A percentile compares a stretch with the other conserved stretches of the same genome.
These are phyloP conservation scores for Nautilus pompilius DNA, from an alignment of 1,140 invertebrate species.

Conservation along the genomic window DNA sequence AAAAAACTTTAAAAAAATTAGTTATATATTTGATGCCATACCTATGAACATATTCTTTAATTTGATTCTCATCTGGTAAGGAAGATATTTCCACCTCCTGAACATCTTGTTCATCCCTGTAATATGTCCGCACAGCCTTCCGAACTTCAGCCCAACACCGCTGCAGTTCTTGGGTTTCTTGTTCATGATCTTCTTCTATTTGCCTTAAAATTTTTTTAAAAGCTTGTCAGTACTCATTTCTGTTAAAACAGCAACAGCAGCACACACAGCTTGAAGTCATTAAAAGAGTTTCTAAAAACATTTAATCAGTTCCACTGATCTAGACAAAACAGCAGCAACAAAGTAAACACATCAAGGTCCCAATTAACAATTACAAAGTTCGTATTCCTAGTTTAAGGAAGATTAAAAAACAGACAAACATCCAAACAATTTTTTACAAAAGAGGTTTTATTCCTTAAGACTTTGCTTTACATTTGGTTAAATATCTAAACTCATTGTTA, in stretches of 20 bases:
- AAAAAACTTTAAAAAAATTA: neutral
- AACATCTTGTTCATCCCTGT: slow-evolving; percentile 21
- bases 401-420: too few species aligned
- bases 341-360: neutral
- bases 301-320: too few species aligned
- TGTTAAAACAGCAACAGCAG: too few species aligned
- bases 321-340: neutral
- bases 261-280: neutral
- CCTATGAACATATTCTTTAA: slow-evolving; percentile 50
- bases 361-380: too few species aligned
- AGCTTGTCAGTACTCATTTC: neutral
- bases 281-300: neutral
- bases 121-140: slow-evolving; percentile 50
- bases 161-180: slow-evolving; percentile 59
- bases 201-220: slow-evolving; percentile 26
- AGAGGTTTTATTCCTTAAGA: too few species aligned
- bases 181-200: slow-evolving; percentile 55
- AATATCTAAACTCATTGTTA: too few species aligned
- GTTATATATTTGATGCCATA: slow-evolving; percentile 16
- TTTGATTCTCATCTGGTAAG: slow-evolving; percentile 31
- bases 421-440: too few species aligned
- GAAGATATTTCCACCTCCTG: slow-evolving; percentile 17
- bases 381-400: too few species aligned
- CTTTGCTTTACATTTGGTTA: too few species aligned
- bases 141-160: slow-evolving; percentile 61